Conservation (phyloP, 2,797 vertebrate genomes). For the Podarcis siculus region DNA sequence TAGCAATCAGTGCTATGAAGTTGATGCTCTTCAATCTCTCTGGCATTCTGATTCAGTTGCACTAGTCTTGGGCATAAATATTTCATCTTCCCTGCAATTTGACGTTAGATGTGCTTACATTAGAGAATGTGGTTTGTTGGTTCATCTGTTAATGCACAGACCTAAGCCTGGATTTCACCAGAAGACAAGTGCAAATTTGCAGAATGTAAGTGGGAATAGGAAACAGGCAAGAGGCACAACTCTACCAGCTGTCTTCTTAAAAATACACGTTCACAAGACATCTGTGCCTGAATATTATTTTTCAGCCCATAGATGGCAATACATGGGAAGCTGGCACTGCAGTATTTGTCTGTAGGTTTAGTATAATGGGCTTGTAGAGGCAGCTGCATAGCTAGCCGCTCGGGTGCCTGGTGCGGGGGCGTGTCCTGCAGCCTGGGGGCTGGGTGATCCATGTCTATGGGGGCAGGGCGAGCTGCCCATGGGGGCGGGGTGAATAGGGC, state of each 20-base stretch:
- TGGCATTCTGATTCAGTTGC: constrained; percentile 6
- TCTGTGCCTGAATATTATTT: constrained; percentile 22
- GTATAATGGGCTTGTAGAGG: background rate
- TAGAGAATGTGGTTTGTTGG: constrained; percentile 18
- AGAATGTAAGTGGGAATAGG: constrained; percentile 23
- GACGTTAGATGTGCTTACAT: constrained; percentile 16
- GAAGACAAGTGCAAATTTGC: constrained; percentile 1
- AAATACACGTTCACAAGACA: constrained; percentile 17
- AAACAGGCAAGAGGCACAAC: background rate
- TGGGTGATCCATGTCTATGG: too few species aligned
- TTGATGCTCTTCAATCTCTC: background rate
- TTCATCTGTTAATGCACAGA: constrained; percentile 25
- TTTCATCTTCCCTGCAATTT: constrained; percentile 10
- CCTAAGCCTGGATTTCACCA: background rate
- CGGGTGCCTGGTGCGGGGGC: too few species aligned
- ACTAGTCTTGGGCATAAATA: constrained; percentile 24
- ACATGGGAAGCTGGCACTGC: background rate
- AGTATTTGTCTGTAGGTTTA: background rate
- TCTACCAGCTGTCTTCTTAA: constrained; percentile 28
- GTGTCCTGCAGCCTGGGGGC: too few species aligned
- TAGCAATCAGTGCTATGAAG: background rate
- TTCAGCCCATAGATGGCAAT: background rate
- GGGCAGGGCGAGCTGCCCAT: too few species aligned
- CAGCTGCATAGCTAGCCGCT: too few species aligned
- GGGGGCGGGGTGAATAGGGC: too few species aligned